Evolutionary conservation across 2,113 vertebrate genomes (phyloP), one percentile per base, ranked within the genome.

Genomic region (Romanogobio albipinnatus): DNA sequence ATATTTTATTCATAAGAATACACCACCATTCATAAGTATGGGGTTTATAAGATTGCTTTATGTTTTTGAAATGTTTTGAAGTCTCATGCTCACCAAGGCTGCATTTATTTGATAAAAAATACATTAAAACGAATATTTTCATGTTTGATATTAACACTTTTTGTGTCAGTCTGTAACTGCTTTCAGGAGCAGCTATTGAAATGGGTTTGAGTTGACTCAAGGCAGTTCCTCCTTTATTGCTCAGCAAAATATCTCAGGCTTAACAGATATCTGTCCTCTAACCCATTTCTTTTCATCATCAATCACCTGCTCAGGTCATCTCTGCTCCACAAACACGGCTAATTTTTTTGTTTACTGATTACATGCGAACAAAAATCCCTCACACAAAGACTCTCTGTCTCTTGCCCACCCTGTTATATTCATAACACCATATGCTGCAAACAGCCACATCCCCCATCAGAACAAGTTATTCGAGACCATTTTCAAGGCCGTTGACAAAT

Each of bases 181-280:
- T 59, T 24, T 61, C 76, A 29, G 39, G 15, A 29, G 77, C n/a
- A 80, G 13, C 5, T 19, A 15, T 47, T 70, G 22, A 33, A 62
- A 70, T 2, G 1, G 39, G 61, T 73, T 53, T 19, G 47, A 89
- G 88, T 91, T 92, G 90, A 90, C 86, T 85, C 84, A 85, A 56
- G 71, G 84, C 19, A 77, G 82, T 58, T 87, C 77, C 33, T 82
- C 58, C 86, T 89, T 89, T 80, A 85, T 91, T 87, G 90, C 85
- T 92, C 87, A 87, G 85, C 90, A 58, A 89, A 85, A 77, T 61
- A n/a, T 19, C 45, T 17, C 26, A 56, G 66, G 81, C 75, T 51
- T 77, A 79, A 39, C 82, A 84, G 85, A 79, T 84, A 39, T 90
- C 86, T 84, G n/a, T 78, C 83, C 79, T 82, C 43, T 76, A 33